These are phyloP conservation scores for Cryptoblepharus egeriae DNA, from an alignment of 2,797 vertebrate species.

Conservation along the genomic window DNA sequence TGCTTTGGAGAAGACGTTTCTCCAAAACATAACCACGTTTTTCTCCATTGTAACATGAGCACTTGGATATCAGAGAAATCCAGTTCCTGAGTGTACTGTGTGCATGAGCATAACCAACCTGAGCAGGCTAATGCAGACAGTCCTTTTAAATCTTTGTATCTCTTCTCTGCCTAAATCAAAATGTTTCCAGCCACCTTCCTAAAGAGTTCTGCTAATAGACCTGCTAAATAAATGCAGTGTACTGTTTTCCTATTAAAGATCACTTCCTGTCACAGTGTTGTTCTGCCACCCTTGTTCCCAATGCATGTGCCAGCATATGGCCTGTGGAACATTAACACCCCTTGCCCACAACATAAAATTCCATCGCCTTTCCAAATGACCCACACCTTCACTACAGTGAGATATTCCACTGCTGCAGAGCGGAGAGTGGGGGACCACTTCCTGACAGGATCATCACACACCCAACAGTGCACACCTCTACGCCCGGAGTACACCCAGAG, in stretches of 20 bases:
- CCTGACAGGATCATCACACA: slow-evolving; percentile 91
- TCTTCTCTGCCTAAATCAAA: not conserved
- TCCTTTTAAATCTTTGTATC: not conserved
- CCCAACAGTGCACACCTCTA: slow-evolving; percentile 97
- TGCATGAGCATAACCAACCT: not conserved
- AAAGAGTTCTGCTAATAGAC: not conserved
- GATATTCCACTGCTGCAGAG: slow-evolving; percentile 92
- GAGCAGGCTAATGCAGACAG: not conserved
- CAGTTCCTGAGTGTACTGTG: not conserved
- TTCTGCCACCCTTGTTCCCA: not conserved
- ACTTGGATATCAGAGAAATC: too few species aligned
- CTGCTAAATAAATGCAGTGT: not conserved
- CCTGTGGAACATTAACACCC: too few species aligned
- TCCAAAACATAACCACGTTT: too few species aligned
- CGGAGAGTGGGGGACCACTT: slow-evolving; percentile 89
- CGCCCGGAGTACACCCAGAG: slow-evolving; percentile 97
- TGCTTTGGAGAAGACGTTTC: not conserved
- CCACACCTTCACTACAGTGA: slow-evolving; percentile 91
- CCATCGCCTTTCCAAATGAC: rapidly evolving
- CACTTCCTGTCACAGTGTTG: not conserved
- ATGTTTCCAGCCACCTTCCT: not conserved
- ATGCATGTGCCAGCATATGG: not conserved
- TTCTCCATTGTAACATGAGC: too few species aligned
- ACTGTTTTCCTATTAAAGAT: not conserved
- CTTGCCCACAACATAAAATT: not conserved